Conservation (phyloP, 2,797 vertebrate genomes). For the Oreortyx pictus region DNA sequence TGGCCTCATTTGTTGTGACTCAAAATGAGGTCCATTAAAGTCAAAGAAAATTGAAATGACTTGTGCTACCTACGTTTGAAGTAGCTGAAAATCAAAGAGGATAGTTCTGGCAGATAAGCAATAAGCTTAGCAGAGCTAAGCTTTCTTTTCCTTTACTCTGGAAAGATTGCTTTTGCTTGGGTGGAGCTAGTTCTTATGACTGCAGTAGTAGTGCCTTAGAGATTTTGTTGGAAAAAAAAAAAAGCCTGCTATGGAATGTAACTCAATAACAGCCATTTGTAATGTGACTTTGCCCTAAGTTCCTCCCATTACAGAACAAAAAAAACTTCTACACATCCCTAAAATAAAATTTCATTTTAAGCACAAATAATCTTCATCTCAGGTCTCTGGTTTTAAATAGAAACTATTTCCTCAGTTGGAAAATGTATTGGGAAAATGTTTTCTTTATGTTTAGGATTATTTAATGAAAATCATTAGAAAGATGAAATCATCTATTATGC, state of each 20-base stretch:
- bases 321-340: background rate
- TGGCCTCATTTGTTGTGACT: background rate
- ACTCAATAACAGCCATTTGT: fast-evolving
- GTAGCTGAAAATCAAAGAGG: background rate
- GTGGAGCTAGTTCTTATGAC: background rate
- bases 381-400: background rate
- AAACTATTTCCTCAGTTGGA: background rate
- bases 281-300: background rate
- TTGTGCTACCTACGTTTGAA: background rate
- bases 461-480: background rate
- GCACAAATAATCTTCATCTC: background rate
- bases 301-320: background rate
- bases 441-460: background rate
- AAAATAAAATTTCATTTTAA: background rate
- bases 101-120: background rate
- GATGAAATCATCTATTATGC: background rate
- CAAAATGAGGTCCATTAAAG: background rate
- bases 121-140: background rate
- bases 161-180: background rate
- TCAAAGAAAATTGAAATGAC: background rate
- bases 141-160: fast-evolving
- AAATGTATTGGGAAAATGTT: background rate
- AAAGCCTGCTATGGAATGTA: background rate
- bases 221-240: background rate
- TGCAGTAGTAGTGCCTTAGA: fast-evolving